Conservation (phyloP, 2,797 vertebrate genomes). For the Sardinella longiceps region DNA sequence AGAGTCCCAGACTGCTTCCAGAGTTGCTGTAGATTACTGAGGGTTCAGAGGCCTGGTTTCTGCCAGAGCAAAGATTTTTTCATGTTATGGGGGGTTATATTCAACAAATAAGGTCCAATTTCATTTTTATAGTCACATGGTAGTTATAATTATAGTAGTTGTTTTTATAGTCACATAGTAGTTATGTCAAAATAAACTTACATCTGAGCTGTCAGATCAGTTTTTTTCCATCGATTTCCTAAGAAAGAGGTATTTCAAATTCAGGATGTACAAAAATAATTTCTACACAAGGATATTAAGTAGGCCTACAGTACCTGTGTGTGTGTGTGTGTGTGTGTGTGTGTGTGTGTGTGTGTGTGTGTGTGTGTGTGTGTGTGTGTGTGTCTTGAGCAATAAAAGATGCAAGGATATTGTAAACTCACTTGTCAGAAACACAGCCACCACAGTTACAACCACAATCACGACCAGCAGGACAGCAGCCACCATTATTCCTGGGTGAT, state of each 20-base stretch:
- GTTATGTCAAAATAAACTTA: slow-evolving; percentile 51
- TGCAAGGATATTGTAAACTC: slow-evolving; percentile 37
- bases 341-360: too few species aligned
- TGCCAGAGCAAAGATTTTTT: slow-evolving; percentile 40
- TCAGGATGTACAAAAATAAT: background rate
- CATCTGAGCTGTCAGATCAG: slow-evolving; percentile 41
- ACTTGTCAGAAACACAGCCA: slow-evolving; percentile 44
- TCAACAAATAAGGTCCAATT: background rate
- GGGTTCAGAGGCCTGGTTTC: slow-evolving; percentile 31
- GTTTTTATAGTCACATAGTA: background rate
- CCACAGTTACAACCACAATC: background rate
- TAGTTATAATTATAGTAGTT: too few species aligned
- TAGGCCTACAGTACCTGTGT: too few species aligned
- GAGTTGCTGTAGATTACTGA: slow-evolving; percentile 41
- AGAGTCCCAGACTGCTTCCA: slow-evolving; percentile 43
- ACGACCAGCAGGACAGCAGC: slow-evolving; percentile 36
- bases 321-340: too few species aligned
- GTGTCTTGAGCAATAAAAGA: background rate
- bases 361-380: too few species aligned
- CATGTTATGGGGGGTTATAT: too few species aligned
- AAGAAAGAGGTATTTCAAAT: background rate
- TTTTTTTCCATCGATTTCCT: slow-evolving; percentile 57
- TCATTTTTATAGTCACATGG: background rate
- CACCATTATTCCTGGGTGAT: slow-evolving; percentile 31
- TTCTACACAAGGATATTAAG: background rate